These are phyloP conservation scores for Phragmatobia fuliginosa DNA, from an alignment of 2,888 invertebrate species.

Conservation along the genomic window DNA sequence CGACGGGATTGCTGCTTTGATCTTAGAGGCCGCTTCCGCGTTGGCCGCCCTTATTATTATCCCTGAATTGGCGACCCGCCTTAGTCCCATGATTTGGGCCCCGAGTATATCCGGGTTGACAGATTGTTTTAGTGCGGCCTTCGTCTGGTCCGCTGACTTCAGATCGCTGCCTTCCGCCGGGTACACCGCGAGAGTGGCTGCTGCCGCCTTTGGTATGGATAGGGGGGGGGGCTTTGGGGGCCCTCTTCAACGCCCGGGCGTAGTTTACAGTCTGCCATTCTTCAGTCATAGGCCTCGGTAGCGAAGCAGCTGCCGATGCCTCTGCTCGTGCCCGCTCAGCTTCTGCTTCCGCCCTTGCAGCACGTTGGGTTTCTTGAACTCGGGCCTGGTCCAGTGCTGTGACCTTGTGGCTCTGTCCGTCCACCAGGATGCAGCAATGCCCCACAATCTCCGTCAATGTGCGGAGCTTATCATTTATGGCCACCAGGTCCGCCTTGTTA, in stretches of 20 bases:
- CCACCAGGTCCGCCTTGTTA: neutral
- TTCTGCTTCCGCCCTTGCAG: too few species aligned
- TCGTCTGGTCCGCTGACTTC: neutral
- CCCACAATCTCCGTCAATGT: neutral
- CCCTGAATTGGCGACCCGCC: neutral
- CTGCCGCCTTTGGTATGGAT: neutral
- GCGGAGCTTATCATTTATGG: neutral
- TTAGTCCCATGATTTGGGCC: neutral
- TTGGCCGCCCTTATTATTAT: neutral
- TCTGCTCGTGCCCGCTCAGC: neutral
- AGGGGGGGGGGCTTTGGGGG: neutral
- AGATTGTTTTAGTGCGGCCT: neutral
- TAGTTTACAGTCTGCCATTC: neutral
- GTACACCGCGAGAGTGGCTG: neutral
- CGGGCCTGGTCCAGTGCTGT: rapidly evolving
- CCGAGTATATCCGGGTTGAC: neutral
- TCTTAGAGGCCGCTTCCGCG: neutral
- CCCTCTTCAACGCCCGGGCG: neutral
- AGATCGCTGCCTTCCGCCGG: neutral
- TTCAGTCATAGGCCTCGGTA: neutral
- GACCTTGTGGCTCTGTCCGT: neutral
- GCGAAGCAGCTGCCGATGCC: rapidly evolving
- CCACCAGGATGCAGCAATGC: neutral
- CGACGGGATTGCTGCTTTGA: neutral
- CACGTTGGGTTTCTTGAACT: too few species aligned